A percentile compares a stretch with the other conserved stretches of the same genome.
phyloP scores from a whole-genome alignment of 2,888 invertebrate species.

The Caenorhabditis parvicauda region DNA sequence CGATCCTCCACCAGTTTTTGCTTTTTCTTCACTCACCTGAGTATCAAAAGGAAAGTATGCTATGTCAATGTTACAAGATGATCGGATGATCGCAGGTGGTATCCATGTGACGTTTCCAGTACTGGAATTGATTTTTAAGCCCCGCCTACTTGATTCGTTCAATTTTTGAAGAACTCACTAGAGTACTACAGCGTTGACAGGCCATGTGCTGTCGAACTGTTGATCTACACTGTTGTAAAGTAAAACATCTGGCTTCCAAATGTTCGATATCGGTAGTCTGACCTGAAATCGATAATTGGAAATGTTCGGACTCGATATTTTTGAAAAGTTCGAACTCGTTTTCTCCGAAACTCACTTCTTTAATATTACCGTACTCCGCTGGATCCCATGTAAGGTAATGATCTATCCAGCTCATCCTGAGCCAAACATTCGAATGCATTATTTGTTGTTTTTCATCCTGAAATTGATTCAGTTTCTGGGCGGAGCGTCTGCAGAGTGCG shows the following conservation, averaged over 20 bases:
- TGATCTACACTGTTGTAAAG: slow-evolving; percentile 85
- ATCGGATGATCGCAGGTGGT: slow-evolving; percentile 53
- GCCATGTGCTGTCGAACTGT: slow-evolving; percentile 67
- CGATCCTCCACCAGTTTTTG: no score
- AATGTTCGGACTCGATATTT: slow-evolving; percentile 69
- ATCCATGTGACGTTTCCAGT: slow-evolving; percentile 53
- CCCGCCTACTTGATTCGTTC: neutral
- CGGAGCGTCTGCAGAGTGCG: no score
- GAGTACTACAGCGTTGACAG: slow-evolving; percentile 66
- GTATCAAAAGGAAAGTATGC: slow-evolving; percentile 56
- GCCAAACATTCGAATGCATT: slow-evolving; percentile 95
- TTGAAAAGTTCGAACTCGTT: neutral
- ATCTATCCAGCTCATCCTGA: slow-evolving; percentile 98
- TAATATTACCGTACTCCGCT: slow-evolving; percentile 70
- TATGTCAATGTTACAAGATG: slow-evolving; percentile 48
- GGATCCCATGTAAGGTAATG: slow-evolving; percentile 96
- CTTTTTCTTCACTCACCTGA: slow-evolving; percentile 10
- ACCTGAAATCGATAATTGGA: no score
- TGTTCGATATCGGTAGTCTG: slow-evolving; percentile 87
- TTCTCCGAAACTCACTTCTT: slow-evolving; percentile 26
- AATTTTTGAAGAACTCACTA: slow-evolving; percentile 31
- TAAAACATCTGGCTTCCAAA: slow-evolving; percentile 98
- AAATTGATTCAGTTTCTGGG: no score
- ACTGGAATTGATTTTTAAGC: slow-evolving; percentile 64
- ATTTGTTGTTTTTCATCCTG: slow-evolving; percentile 99